Evolutionary conservation across 2,888 invertebrate species (phyloP), one percentile per base, ranked within the genome.

Genomic region (Drosophila ezoana): DNA sequence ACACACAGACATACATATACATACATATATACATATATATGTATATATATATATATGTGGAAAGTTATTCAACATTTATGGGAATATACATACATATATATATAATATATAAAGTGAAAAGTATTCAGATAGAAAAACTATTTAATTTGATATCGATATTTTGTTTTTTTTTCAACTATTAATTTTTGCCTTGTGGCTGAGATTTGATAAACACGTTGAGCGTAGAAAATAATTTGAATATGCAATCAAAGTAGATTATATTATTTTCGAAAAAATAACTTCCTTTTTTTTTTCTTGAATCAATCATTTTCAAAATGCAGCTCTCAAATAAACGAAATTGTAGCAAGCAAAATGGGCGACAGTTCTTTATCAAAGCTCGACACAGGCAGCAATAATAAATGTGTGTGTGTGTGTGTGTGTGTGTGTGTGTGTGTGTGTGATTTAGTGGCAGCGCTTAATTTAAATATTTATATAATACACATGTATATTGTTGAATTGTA

Each of bases 381-480:
- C 70, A 32, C 67, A 66, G 70, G 54, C 71, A 72, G 54, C 47
- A 65, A 70, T 72, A 64, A 56, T 41, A 47, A 52, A 49, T 41
- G 13, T 67, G 16, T 64, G 18, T 52, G 32, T 16, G 23, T 41
- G 2, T 60, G 43, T 48, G 11, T 16, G 20, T 41, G 2, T 60
- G 43, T 48, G 11, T 16, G 20, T 33, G 4, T 69, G 20, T 47
- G 10, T 49, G 38, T 48, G 32, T 67, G 35, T 49, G 49, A 8
- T 6, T 23, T 23, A 59, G 58, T 56, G 32, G 61, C 71, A 45
- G 79, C 68, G 71, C 66, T 66, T 76, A 64, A 53, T 67, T 77
- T 70, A 63, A 70, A 77, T 80, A 80, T 83, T 84, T 79, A 81
- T 75, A 81, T 75, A 84, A 66, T 68, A 87, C 61, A 74, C 57